These are phyloP conservation scores for Chondrilla cf. caribensis DNA, from an alignment of 37 sponge, comb jelly and placozoan species.

Conservation along the genomic window DNA sequence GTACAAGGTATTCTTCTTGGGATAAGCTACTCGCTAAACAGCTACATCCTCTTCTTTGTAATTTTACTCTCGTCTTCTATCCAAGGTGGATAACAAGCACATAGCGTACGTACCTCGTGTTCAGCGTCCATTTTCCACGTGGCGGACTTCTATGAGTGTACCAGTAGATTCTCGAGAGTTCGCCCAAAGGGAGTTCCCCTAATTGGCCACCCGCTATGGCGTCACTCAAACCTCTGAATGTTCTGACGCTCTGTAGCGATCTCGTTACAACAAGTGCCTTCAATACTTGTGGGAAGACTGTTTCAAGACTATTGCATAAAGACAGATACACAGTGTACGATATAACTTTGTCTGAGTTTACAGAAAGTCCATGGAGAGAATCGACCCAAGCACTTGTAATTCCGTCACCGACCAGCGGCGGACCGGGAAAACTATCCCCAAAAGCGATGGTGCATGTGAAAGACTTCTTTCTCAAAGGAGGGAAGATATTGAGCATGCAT, in stretches of 20 bases:
- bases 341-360: conserved; percentile 29
- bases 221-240: not conserved
- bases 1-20: too few relatives aligned
- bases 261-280: too few relatives aligned
- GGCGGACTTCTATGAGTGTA: too few relatives aligned
- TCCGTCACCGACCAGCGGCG: not conserved
- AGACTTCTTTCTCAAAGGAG: conserved; percentile 30
- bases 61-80: too few relatives aligned
- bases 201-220: not conserved
- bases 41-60: too few relatives aligned
- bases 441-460: conserved; percentile 8
- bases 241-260: not conserved
- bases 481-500: conserved; percentile 44
- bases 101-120: too few relatives aligned
- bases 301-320: not conserved
- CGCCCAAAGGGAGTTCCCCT: conserved; percentile 1
- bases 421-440: not conserved
- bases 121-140: conserved; percentile 10
- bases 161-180: not conserved
- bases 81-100: too few relatives aligned
- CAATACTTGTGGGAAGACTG: not conserved
- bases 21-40: too few relatives aligned
- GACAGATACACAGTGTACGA: conserved; percentile 56
- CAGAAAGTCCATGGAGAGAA: conserved; percentile 46
- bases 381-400: conserved; percentile 45